These are phyloP conservation scores for Sycobia sp. DNA, from an alignment of 1,140 invertebrate genomes.

Conservation along the genomic window DNA sequence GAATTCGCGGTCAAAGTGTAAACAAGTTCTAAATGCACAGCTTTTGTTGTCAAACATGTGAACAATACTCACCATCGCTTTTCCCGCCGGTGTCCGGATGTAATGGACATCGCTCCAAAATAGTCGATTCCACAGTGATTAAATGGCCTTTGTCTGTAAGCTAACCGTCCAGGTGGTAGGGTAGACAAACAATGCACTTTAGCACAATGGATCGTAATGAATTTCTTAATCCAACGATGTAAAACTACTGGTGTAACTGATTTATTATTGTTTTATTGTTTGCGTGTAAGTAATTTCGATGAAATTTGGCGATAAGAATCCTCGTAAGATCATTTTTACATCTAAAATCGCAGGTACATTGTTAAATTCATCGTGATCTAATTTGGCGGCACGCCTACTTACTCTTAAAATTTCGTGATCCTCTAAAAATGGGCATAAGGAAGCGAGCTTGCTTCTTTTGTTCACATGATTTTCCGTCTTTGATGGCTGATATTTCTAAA, in stretches of 20 bases:
- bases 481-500: not conserved
- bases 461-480: not conserved
- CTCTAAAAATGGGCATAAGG: not conserved
- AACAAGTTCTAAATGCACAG: too few relatives aligned
- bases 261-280: slow-evolving; percentile 34
- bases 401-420: not conserved
- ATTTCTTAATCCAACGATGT: slow-evolving; percentile 30
- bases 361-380: not conserved
- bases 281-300: slow-evolving; percentile 27
- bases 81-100: slow-evolving; percentile 33
- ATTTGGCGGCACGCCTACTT: not conserved
- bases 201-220: too few relatives aligned
- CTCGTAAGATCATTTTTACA: not conserved
- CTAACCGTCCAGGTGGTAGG: too few relatives aligned
- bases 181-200: slow-evolving; percentile 28
- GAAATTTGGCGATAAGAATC: slow-evolving; percentile 28
- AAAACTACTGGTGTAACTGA: slow-evolving; percentile 37
- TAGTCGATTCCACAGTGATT: slow-evolving; percentile 42
- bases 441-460: not conserved
- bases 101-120: slow-evolving; percentile 25
- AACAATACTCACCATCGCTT: too few relatives aligned
- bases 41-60: too few relatives aligned
- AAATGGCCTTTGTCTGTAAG: slow-evolving; percentile 36
- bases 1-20: slow-evolving; percentile 14
- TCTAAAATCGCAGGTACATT: slow-evolving; percentile 15